Base-by-base conservation (phyloP, 2,888 invertebrate genomes). In the Heliothis peltigera region DNA sequence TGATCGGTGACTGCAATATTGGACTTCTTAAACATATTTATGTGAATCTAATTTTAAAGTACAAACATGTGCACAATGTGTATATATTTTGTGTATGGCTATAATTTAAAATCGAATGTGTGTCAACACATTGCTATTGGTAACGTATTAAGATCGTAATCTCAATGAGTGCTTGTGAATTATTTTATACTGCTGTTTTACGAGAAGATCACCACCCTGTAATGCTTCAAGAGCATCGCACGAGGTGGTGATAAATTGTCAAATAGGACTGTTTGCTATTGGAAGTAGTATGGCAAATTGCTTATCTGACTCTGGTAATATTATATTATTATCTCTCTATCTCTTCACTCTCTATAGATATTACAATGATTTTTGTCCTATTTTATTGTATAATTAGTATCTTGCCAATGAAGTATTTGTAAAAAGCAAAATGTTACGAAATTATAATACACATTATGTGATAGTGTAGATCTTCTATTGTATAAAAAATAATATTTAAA, bases 361-460 rank as follows among this genome's bases (percentile, higher is more conserved):
- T 86, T 89, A 91, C 81, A 80, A 89, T 84, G 86, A 91, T 91
- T 90, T 89, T 89, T 87, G 80, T 89, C 84, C 87, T 86, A 83
- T 84, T 84, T 86, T 87, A 84, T 84, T 86, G 84, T 85, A 55
- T 70, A 74, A 73, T 75, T 89, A 91, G 86, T 92, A 87, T 95
- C 95, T 95, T 95, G 95, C 95, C 95, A 95, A 91, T 93, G 84
- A 92, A 94, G 90, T 94, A 92, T 93, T 91, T 91, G 85, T 90
- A 87, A 87, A 89, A 86, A 86, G 80, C 87, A 84, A 87, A 87
- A 82, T 88, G 77, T 84, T 87, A 88, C 84, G 84, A 89, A 89
- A 88, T 88, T 89, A 87, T 87, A 86, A 87, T 89, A 89, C 91
- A 88, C 88, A 87, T 81, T 86, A 88, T 92, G 93, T 94, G 94